Base-by-base conservation (phyloP, 2,797 vertebrate species). In the Siniperca undulata region DNA sequence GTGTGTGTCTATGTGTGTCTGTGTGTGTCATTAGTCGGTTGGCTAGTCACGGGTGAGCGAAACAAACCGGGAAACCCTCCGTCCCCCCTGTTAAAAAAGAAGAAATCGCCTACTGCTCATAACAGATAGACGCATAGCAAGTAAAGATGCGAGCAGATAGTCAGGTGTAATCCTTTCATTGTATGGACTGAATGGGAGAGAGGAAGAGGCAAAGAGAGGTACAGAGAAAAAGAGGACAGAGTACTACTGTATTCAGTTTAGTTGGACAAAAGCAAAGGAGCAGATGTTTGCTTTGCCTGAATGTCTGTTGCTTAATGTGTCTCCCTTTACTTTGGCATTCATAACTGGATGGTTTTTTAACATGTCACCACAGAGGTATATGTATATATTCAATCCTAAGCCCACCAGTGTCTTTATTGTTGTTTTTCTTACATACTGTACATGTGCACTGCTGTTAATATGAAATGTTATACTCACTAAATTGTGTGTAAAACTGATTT, bases 121-220 rank as follows among this genome's bases (percentile, higher is more conserved):
- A 40, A 42, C 30, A 56, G 14, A 14, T 30, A 17, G 17, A 17
- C 46, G 0, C 55, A 24, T 56, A 13, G 13, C 24, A 56, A 60
- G 20, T 42, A 44, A 55, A 83, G 53, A 48, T 67, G 60, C 10
- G 4, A 53, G 61, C 22, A 46, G 50, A 59, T 44, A 69, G 22
- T 67, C 67, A 66, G 72, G 68, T 67, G 59, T 67, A 74, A 86
- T 50, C 65, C 55, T 61, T 22, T 71, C 17, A 56, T 64, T 81
- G 61, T 60, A 56, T 2, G 22, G 12, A 72, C 70, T 64, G 70
- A 64, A 67, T 20, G n/a, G n/a, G 36, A 71, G 60, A n/a, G 20
- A 59, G 58, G 16, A 46, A 59, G 62, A 68, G 13, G 34, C 36
- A 46, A 27, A 65, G 50, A 66, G 34, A 58, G 2, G 42, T 3